A percentile compares a stretch with the other conserved stretches of the same genome.
Conservation (phyloP, 2,113 vertebrate genomes). For the Varanus salvator region DNA sequence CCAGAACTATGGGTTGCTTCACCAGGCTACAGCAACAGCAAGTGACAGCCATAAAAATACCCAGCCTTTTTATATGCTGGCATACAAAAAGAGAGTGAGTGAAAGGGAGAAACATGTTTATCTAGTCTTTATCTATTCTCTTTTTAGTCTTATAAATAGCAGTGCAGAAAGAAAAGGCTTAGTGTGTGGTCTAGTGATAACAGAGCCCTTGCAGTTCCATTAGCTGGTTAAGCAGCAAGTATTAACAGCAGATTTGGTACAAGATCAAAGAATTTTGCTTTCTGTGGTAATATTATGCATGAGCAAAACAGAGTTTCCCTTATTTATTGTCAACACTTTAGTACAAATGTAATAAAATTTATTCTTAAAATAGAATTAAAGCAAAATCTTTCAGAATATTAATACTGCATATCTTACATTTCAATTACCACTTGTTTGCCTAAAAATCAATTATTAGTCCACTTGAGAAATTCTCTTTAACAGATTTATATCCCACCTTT, state of each 20-base stretch:
- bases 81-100: too few relatives aligned
- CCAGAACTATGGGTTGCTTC: too few relatives aligned
- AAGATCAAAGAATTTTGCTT: background rate
- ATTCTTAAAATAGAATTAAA: background rate
- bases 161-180: background rate
- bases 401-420: background rate
- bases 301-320: background rate
- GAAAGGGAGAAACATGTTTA: background rate
- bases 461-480: background rate
- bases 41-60: too few relatives aligned
- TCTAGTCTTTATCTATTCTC: background rate
- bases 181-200: background rate
- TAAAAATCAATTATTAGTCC: background rate
- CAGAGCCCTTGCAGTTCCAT: background rate
- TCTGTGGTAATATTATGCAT: background rate
- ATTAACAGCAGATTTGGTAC: background rate
- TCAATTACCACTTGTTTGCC: background rate
- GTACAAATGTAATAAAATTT: background rate
- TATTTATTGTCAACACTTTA: background rate
- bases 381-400: background rate
- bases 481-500: background rate
- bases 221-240: background rate
- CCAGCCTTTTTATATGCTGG: too few relatives aligned
- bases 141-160: background rate
- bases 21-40: too few relatives aligned